phyloP scores from a whole-genome alignment of 2,888 invertebrate species.

The Pseudococcus viburni region DNA sequence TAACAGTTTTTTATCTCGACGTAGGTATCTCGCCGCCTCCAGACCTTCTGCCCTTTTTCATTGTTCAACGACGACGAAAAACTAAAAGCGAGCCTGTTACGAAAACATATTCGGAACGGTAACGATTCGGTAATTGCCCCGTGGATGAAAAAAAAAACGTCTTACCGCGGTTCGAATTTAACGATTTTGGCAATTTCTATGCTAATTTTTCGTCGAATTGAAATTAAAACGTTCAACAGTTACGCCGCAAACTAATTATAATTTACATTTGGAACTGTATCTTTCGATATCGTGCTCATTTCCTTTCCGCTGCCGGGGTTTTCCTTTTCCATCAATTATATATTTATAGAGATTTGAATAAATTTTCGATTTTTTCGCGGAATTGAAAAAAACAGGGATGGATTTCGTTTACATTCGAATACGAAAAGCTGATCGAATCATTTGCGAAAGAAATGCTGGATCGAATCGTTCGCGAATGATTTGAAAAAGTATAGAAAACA shows the following conservation, averaged over 20 bases:
- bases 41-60: not conserved
- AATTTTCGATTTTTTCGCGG: too few relatives aligned
- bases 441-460: too few relatives aligned
- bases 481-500: too few relatives aligned
- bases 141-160: not conserved
- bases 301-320: too few relatives aligned
- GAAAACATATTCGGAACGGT: not conserved
- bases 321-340: too few relatives aligned
- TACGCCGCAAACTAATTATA: conserved; percentile 12
- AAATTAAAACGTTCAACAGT: conserved; percentile 27
- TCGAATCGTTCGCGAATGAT: too few relatives aligned
- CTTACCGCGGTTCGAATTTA: not conserved
- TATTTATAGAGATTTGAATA: too few relatives aligned
- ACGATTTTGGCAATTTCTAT: not conserved
- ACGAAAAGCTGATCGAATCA: too few relatives aligned
- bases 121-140: not conserved
- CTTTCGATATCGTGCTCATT: not conserved
- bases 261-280: conserved; percentile 7
- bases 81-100: not conserved
- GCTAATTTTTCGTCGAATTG: conserved; percentile 27
- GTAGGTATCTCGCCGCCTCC: not conserved
- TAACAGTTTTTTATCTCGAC: not conserved
- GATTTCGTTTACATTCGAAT: too few relatives aligned
- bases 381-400: too few relatives aligned
- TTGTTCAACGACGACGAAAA: not conserved